Evolutionary conservation across 64 coral and sea anemone genomes (phyloP).

Genomic region (Actinia equina): DNA sequence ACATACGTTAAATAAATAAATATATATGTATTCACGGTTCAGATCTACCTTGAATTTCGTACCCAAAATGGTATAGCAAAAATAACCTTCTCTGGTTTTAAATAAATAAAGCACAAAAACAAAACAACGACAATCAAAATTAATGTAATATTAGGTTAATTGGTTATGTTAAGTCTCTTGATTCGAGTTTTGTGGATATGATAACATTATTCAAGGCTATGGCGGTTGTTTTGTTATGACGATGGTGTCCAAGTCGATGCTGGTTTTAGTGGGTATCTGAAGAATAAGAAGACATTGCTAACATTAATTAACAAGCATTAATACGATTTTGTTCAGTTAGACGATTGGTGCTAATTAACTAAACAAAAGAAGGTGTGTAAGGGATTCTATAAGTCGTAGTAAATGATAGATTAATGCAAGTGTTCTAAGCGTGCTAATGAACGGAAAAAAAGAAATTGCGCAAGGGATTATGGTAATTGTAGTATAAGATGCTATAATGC

Average conservation of each 20-base stretch:
- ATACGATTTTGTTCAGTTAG: not conserved
- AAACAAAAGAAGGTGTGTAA: too few species aligned
- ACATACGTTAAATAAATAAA: not conserved
- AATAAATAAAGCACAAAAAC: not conserved
- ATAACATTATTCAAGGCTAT: not conserved
- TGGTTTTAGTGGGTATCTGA: not conserved
- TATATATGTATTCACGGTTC: not conserved
- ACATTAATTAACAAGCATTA: not conserved
- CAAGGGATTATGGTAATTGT: too few species aligned
- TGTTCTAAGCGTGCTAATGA: too few species aligned
- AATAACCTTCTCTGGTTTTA: not conserved
- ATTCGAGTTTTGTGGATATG: slow-evolving; percentile 12
- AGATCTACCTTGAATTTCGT: not conserved
- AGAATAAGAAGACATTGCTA: not conserved
- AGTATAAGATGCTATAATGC: too few species aligned
- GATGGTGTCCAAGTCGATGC: slow-evolving; percentile 5
- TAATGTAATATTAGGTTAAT: not conserved
- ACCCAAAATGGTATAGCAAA: not conserved
- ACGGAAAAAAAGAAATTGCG: too few species aligned
- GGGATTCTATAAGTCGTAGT: too few species aligned
- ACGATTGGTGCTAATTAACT: too few species aligned
- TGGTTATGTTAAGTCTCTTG: slow-evolving; percentile 7
- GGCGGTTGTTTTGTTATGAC: slow-evolving; percentile 4
- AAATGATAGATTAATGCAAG: too few species aligned
- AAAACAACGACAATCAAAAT: not conserved